phyloP scores from a whole-genome alignment of 2,888 invertebrate genomes.

The Incurvaria masculella region DNA sequence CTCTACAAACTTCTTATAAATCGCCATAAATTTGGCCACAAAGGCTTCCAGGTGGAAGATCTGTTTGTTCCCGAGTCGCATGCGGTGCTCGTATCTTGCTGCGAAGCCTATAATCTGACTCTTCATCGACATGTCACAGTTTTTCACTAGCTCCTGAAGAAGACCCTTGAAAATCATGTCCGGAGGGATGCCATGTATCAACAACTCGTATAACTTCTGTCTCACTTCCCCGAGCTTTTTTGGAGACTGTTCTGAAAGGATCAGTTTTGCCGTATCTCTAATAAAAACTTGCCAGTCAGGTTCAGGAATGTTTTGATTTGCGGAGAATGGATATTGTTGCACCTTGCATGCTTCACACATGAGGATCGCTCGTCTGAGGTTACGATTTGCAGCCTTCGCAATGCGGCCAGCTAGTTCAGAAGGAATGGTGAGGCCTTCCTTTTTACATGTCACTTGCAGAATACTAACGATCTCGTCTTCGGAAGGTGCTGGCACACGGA shows the following conservation, averaged over 20 bases:
- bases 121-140: constrained; percentile 89
- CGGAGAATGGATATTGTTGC: constrained; percentile 81
- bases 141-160: constrained; percentile 77
- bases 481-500: constrained; percentile 89
- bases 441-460: constrained; percentile 67
- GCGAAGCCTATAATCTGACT: constrained; percentile 82
- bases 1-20: constrained; percentile 86
- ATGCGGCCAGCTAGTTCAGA: constrained; percentile 72
- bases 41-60: constrained; percentile 98
- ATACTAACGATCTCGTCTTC: constrained; percentile 69
- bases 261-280: constrained; percentile 80
- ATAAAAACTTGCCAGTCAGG: constrained; percentile 94
- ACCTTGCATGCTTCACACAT: constrained; percentile 94
- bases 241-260: constrained; percentile 84
- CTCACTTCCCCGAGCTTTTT: constrained; percentile 81
- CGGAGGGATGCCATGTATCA: constrained; percentile 91
- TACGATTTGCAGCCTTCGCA: constrained; percentile 77
- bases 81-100: constrained; percentile 88
- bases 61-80: constrained; percentile 88
- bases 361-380: constrained; percentile 87
- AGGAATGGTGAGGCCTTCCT: constrained; percentile 78
- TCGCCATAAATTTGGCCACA: constrained; percentile 93
- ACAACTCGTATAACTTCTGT: constrained; percentile 86
- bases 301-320: constrained; percentile 76
- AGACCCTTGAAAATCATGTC: constrained; percentile 89